Evolutionary conservation across 2,797 vertebrate genomes (phyloP).

Genomic region (Cynopterus sphinx): DNA sequence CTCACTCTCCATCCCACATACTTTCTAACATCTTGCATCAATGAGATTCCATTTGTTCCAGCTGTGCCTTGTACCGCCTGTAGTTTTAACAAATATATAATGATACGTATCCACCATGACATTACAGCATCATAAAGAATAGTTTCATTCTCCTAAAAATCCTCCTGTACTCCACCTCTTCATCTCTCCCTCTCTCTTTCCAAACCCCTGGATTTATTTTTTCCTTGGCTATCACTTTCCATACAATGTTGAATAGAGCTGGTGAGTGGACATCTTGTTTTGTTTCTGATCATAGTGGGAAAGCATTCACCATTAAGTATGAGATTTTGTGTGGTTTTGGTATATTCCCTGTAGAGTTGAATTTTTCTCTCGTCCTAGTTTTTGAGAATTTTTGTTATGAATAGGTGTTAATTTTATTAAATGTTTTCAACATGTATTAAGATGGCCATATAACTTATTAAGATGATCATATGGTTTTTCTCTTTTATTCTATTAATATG

Average conservation of each 20-base stretch:
- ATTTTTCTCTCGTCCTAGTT: background rate
- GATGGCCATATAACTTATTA: background rate
- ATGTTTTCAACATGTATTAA: background rate
- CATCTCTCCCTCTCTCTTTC: background rate
- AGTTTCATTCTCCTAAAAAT: background rate
- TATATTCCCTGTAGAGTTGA: background rate
- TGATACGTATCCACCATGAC: background rate
- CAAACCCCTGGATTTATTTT: background rate
- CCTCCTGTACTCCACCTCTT: background rate
- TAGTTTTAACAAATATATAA: background rate
- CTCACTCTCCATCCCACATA: background rate
- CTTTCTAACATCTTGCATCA: background rate
- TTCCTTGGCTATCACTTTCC: background rate
- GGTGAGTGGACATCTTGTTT: background rate
- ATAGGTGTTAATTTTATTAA: background rate
- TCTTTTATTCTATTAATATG: background rate
- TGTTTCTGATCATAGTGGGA: background rate
- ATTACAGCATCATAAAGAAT: background rate
- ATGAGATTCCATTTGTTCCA: background rate
- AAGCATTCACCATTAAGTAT: background rate
- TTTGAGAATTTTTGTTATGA: background rate
- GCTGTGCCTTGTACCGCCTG: background rate
- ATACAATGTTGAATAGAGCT: background rate
- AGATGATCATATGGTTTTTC: background rate
- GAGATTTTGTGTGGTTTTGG: background rate